phyloP scores from a whole-genome alignment of 2,888 invertebrate species.

The Melinaea marsaeus region DNA sequence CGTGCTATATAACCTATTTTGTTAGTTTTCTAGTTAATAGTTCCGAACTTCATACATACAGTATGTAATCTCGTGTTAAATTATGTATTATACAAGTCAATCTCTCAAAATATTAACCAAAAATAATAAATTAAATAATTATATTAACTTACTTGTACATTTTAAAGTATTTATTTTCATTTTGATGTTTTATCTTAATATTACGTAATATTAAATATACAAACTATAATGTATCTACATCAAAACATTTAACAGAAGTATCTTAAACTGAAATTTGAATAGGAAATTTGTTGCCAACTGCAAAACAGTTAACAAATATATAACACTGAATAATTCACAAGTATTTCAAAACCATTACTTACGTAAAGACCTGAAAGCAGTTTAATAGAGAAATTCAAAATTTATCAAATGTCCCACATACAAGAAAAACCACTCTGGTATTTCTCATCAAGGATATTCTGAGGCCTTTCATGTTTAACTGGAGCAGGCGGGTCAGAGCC shows the following conservation, averaged over 20 bases:
- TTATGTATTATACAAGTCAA: no score
- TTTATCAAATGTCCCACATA: conserved; percentile 16
- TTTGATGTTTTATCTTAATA: no score
- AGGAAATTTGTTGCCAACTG: conserved; percentile 34
- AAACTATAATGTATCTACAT: no score
- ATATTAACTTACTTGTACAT: no score
- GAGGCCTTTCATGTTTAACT: conserved; percentile 22
- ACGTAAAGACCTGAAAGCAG: not conserved
- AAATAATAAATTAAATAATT: no score
- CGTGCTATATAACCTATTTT: no score
- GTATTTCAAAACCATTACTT: conserved; percentile 4
- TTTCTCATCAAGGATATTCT: conserved; percentile 28
- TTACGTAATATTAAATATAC: no score
- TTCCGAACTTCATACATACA: no score
- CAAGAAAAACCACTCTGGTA: conserved; percentile 24
- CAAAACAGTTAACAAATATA: conserved; percentile 25
- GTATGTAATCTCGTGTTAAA: no score
- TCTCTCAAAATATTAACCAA: no score
- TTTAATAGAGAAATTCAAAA: conserved; percentile 18
- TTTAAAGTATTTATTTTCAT: no score
- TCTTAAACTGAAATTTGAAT: conserved; percentile 44
- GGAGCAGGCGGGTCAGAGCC: conserved; percentile 25
- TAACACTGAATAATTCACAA: not conserved
- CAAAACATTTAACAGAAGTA: conserved; percentile 30
- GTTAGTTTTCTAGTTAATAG: no score